These are phyloP conservation scores for Chlorospingus flavigularis DNA, from an alignment of 2,797 vertebrate species.

Conservation along the genomic window DNA sequence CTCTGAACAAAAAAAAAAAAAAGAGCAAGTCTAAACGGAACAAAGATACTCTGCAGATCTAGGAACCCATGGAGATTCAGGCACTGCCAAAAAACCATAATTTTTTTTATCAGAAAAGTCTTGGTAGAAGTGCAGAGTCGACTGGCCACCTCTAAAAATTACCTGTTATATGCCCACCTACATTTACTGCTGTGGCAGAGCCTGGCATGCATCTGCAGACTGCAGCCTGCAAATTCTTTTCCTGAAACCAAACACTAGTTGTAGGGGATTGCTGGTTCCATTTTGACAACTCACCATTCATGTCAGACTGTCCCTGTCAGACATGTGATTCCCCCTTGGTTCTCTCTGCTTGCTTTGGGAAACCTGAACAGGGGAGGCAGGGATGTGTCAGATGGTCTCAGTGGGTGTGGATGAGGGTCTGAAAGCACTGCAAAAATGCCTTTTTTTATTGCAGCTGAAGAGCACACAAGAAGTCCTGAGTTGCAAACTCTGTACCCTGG, in stretches of 20 bases:
- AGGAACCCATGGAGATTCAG: background rate
- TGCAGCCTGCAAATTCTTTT: background rate
- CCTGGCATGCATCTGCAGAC: background rate
- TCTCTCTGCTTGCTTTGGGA: background rate
- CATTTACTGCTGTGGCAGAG: background rate
- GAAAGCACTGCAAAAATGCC: background rate
- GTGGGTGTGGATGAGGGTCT: background rate
- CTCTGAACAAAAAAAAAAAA: background rate
- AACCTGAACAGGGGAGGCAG: background rate
- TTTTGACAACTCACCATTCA: background rate
- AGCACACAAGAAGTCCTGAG: background rate
- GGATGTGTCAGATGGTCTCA: background rate
- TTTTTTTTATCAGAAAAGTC: background rate
- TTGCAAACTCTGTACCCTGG: background rate
- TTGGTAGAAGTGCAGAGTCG: background rate
- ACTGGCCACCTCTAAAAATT: background rate
- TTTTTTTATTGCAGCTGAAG: background rate
- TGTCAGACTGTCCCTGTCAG: background rate
- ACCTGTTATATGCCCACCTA: background rate
- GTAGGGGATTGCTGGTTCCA: background rate
- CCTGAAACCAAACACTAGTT: background rate
- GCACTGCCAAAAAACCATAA: background rate
- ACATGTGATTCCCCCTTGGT: fast-evolving
- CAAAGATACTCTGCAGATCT: background rate
- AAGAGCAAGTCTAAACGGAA: background rate